Percentiles rank a stretch among this genome's conserved stretches.
These are phyloP conservation scores for Promerops cafer DNA, from an alignment of 2,113 vertebrate genomes.

Conservation along the genomic window DNA sequence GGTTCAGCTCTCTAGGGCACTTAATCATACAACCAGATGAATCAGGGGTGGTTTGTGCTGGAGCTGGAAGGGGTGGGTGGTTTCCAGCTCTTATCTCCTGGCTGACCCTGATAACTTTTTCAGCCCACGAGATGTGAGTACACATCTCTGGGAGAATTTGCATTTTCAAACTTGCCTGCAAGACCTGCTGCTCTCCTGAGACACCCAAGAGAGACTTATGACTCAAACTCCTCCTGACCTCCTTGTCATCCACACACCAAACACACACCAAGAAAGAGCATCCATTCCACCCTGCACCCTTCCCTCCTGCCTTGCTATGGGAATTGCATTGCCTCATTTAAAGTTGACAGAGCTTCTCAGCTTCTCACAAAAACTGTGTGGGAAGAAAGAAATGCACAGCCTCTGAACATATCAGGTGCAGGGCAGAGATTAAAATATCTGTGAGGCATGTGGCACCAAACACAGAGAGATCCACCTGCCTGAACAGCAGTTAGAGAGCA, in stretches of 20 bases:
- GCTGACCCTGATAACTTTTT: background rate
- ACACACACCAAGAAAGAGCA: background rate
- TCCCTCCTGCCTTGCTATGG: background rate
- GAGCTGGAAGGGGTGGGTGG: background rate
- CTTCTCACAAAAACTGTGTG: background rate
- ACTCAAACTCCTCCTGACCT: background rate
- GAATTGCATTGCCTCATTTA: background rate
- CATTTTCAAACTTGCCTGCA: background rate
- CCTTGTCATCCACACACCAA: background rate
- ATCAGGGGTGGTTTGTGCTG: background rate
- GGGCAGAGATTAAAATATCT: conserved; percentile 33
- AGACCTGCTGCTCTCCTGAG: background rate
- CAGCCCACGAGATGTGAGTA: rapidly evolving
- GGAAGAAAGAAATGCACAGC: background rate
- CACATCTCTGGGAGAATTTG: background rate
- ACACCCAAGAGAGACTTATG: background rate
- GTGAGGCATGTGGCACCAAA: background rate
- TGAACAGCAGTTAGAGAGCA: background rate
- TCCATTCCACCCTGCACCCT: background rate
- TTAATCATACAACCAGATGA: background rate
- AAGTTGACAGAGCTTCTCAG: background rate
- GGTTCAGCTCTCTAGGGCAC: background rate
- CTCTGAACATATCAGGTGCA: background rate
- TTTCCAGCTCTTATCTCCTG: background rate
- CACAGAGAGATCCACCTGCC: background rate